Base-by-base conservation (phyloP, 2,113 vertebrate species). In the Alouatta palliata region DNA sequence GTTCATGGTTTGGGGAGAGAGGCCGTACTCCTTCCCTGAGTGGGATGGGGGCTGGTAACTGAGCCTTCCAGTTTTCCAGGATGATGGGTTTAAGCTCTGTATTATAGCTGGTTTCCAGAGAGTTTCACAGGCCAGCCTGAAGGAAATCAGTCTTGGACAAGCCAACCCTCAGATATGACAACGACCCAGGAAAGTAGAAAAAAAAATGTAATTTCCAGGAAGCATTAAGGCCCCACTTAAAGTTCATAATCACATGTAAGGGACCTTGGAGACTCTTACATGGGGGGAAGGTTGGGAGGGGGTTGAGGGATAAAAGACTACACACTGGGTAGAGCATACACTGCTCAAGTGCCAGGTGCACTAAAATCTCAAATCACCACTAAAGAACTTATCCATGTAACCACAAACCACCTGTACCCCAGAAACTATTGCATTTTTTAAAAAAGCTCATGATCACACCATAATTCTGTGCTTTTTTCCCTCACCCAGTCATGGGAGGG, bases 121-220 rank as follows among this genome's bases (percentile, higher is more conserved):
- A 68, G n/a, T 16, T 71, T n/a, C 8, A 2, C 5, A 4, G 37
- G 3, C 32, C 47, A 58, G 90, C 16, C 27, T 81, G 40, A n/a
- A 54, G 49, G 45, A 32, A 49, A 49, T 79, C 30, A 79, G 30
- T 35, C 13, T 23, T 5, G 7, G 80, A 30, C 3, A 25, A 2
- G 11, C 37, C 6, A n/a, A 30, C 61, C 66, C 43, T 40, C 30
- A 17, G 66, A 32, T 32, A 68, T 35, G 16, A 68, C 32, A 27
- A 70, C 21, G 3, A 0, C 10, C 21, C 1, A 8, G 58, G 37
- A 47, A 10, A 30, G 27, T 0, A 6, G 47, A 2, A 23, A 23
- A 13, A 16, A 16, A 4, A 8, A 2, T 5, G 2, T 16, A 6
- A 20, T 6, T 23, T 66, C 13, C 35, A 45, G 32, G 37, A 40